Evolutionary conservation across 2,113 vertebrate genomes (phyloP).

Genomic region (Corynorhinus townsendii): DNA sequence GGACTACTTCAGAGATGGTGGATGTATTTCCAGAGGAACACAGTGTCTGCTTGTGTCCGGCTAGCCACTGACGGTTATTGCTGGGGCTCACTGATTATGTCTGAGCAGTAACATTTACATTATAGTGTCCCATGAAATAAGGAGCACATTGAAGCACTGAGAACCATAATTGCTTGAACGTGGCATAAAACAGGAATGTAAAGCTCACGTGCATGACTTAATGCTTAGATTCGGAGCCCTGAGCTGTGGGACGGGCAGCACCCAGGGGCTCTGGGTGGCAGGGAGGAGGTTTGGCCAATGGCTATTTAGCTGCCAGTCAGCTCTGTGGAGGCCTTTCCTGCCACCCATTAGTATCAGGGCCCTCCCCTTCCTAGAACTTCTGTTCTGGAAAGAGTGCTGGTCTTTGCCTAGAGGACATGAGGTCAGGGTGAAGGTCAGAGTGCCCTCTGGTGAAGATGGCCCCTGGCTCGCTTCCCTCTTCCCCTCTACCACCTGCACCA

Average conservation of each 20-base stretch:
- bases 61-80: background rate
- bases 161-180: accelerated
- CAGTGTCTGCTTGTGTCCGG: background rate
- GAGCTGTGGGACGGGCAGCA: background rate
- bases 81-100: no score
- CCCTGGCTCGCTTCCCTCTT: background rate
- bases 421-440: background rate
- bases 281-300: background rate
- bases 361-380: background rate
- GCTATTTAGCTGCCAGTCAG: background rate
- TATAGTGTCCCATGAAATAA: background rate
- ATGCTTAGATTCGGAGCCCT: background rate
- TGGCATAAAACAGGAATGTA: no score
- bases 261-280: background rate
- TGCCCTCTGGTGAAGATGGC: background rate
- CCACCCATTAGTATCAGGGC: background rate
- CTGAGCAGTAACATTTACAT: background rate
- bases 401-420: background rate
- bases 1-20: background rate
- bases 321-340: background rate
- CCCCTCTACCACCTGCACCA: background rate
- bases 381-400: background rate
- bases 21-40: background rate
- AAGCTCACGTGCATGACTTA: accelerated
- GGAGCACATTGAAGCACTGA: background rate